phyloP scores from a whole-genome alignment of 2,888 invertebrate species.

The Drosophila austrosaltans region DNA sequence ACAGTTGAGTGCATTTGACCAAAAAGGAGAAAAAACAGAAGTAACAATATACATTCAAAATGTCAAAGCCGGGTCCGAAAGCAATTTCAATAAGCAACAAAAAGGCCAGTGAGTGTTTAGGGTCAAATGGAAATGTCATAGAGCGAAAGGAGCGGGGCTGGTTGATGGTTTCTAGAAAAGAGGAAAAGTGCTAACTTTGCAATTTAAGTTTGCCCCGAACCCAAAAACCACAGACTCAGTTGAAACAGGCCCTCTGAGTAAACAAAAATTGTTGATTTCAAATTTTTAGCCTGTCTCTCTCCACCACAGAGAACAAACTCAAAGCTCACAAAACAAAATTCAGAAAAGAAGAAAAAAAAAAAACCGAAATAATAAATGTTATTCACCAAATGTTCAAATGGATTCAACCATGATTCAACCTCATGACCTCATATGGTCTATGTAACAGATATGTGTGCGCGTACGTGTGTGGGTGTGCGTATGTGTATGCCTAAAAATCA shows the following conservation, averaged over 20 bases:
- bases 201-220: slow-evolving; percentile 65
- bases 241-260: slow-evolving; percentile 52
- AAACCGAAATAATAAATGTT: slow-evolving; percentile 20
- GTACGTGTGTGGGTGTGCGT: neutral
- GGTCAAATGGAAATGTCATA: slow-evolving; percentile 71
- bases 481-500: neutral
- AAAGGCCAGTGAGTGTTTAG: slow-evolving; percentile 37
- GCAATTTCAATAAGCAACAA: slow-evolving; percentile 64
- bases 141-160: slow-evolving; percentile 7
- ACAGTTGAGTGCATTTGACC: slow-evolving; percentile 73
- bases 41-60: slow-evolving; percentile 73
- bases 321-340: slow-evolving; percentile 8
- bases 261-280: slow-evolving; percentile 64
- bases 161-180: slow-evolving; percentile 16
- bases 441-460: too few relatives aligned
- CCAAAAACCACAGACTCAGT: slow-evolving; percentile 62
- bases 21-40: slow-evolving; percentile 65
- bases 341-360: slow-evolving; percentile 26
- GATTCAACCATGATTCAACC: slow-evolving; percentile 5
- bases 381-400: slow-evolving; percentile 7
- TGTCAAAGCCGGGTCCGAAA: slow-evolving; percentile 42
- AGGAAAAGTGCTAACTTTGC: slow-evolving; percentile 70
- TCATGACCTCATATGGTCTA: slow-evolving; percentile 3
- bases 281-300: slow-evolving; percentile 22
- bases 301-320: slow-evolving; percentile 20